These are phyloP conservation scores for Rhamnusium bicolor DNA, from an alignment of 2,888 invertebrate species.

Conservation along the genomic window DNA sequence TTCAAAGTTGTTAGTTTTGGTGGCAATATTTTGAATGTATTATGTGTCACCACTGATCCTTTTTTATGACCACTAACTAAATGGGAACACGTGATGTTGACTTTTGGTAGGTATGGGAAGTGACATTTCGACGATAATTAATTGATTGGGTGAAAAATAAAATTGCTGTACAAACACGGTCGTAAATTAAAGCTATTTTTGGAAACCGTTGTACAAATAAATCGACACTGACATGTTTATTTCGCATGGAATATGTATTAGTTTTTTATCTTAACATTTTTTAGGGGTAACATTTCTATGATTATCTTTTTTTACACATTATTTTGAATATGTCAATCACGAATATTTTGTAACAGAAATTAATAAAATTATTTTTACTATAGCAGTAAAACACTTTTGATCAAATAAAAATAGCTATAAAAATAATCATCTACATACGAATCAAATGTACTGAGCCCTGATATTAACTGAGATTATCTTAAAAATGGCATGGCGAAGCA, in stretches of 20 bases:
- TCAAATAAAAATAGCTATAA: too few species aligned
- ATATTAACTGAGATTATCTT: too few species aligned
- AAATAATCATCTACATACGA: too few species aligned
- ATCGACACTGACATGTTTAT: neutral
- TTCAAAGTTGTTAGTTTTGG: slow-evolving; percentile 51
- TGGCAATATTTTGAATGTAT: slow-evolving; percentile 46
- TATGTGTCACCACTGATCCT: slow-evolving; percentile 40
- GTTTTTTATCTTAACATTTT: neutral
- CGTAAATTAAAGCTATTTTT: slow-evolving; percentile 20
- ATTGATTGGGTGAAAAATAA: slow-evolving; percentile 39
- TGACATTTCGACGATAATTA: slow-evolving; percentile 37
- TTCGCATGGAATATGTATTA: neutral
- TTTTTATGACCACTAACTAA: slow-evolving; percentile 41
- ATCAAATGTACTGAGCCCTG: too few species aligned
- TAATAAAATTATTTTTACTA: too few species aligned
- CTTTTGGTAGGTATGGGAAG: slow-evolving; percentile 27
- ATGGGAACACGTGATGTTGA: slow-evolving; percentile 38
- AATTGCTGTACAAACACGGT: slow-evolving; percentile 39
- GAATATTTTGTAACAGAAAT: too few species aligned
- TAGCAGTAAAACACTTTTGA: too few species aligned
- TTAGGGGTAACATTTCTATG: neutral
- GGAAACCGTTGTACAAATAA: neutral
- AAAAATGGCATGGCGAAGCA: too few species aligned
- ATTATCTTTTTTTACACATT: too few species aligned
- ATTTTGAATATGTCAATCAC: too few species aligned